These are phyloP conservation scores for Cavia aperea DNA, from an alignment of 2,113 vertebrate species.

Conservation along the genomic window DNA sequence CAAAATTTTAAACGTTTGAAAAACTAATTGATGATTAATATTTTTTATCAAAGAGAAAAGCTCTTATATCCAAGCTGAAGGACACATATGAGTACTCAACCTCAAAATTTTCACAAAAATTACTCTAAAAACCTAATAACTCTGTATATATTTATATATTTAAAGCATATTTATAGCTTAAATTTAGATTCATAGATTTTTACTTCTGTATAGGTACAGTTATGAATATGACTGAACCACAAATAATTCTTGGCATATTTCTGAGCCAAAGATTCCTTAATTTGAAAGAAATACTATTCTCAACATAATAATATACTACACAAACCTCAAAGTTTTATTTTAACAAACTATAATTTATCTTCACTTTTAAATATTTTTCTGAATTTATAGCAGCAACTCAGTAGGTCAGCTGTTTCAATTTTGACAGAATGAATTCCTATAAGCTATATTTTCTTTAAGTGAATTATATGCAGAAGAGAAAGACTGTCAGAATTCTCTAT, in stretches of 20 bases:
- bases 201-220: neutral
- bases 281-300: neutral
- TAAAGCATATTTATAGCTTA: neutral
- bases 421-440: neutral
- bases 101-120: neutral
- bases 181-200: neutral
- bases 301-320: neutral
- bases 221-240: neutral
- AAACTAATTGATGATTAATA: neutral
- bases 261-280: neutral
- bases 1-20: neutral
- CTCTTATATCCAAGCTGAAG: neutral
- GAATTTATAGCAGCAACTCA: neutral
- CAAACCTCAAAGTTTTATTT: neutral
- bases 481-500: neutral
- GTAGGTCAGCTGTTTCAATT: neutral
- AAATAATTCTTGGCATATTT: neutral
- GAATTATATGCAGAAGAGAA: neutral
- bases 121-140: neutral
- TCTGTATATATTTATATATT: neutral
- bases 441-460: neutral
- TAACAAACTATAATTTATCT: neutral
- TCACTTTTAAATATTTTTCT: neutral
- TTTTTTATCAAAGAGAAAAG: neutral
- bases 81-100: neutral